These are phyloP conservation scores for Gymnocephalus cernua DNA, from an alignment of 2,113 vertebrate genomes.

Conservation along the genomic window DNA sequence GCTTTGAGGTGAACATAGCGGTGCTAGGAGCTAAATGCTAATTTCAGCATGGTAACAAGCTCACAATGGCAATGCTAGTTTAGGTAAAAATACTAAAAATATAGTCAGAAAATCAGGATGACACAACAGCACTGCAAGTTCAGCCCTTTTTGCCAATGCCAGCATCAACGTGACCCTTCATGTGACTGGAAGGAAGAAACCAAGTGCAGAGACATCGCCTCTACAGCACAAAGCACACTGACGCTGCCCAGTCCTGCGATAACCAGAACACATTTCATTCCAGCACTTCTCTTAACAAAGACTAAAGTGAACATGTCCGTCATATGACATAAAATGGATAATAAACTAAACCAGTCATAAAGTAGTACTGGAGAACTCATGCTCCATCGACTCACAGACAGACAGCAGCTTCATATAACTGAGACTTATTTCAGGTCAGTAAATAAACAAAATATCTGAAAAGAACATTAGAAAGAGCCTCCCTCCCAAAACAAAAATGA, in stretches of 20 bases:
- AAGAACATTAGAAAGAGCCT: neutral
- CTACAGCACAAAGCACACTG: neutral
- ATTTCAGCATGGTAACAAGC: no score
- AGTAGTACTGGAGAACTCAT: neutral
- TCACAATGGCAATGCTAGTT: no score
- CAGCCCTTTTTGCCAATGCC: no score
- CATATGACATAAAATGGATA: constrained; percentile 18
- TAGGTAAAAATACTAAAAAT: neutral
- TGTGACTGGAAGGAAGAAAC: neutral
- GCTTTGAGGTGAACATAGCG: no score
- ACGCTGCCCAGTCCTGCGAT: neutral
- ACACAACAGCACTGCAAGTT: neutral
- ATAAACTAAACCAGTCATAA: neutral
- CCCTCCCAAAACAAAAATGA: neutral
- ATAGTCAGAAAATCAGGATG: neutral
- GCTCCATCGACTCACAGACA: neutral
- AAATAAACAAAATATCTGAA: constrained; percentile 36
- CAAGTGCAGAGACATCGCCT: constrained; percentile 10
- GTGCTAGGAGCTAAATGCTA: no score
- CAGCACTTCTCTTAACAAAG: neutral
- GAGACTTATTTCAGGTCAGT: constrained; percentile 34
- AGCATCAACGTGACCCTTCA: no score
- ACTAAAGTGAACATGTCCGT: neutral
- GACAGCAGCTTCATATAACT: constrained; percentile 4
- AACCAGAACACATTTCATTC: constrained; percentile 7